A percentile compares a stretch with the other conserved stretches of the same genome.
These are phyloP conservation scores for Drosophila hawaiiensis DNA, from an alignment of 2,888 invertebrate species.

Conservation along the genomic window DNA sequence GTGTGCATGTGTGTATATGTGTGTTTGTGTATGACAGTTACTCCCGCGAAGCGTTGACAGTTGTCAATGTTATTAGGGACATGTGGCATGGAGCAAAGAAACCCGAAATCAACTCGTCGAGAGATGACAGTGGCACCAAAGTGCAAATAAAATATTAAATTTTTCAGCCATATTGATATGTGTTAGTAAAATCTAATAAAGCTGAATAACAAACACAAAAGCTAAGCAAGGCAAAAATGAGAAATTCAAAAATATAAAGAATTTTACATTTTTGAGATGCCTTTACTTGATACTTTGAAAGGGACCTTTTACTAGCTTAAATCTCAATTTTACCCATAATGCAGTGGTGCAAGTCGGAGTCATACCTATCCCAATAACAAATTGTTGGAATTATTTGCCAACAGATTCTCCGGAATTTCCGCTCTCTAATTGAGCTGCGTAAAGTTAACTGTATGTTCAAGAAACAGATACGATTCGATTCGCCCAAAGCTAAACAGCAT, in stretches of 20 bases:
- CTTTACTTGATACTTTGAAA: no score
- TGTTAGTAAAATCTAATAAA: background rate
- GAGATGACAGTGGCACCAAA: conserved; percentile 14
- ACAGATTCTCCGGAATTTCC: conserved; percentile 8
- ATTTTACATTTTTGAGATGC: background rate
- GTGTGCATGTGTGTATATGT: conserved; percentile 12
- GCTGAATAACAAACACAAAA: background rate
- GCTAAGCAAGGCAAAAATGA: background rate
- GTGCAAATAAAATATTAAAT: background rate
- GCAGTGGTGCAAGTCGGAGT: conserved; percentile 17
- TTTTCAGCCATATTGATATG: background rate
- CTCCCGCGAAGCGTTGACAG: conserved; percentile 66
- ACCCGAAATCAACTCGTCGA: conserved; percentile 3
- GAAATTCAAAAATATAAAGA: background rate
- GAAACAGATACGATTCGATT: conserved; percentile 20
- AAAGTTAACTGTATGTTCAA: conserved; percentile 13
- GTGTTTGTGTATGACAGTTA: conserved; percentile 59
- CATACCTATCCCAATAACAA: conserved; percentile 18
- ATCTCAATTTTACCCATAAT: background rate
- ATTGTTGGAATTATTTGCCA: conserved; percentile 29
- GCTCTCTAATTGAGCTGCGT: conserved; percentile 46
- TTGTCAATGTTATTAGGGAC: conserved; percentile 74
- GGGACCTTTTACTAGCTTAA: background rate
- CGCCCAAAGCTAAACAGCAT: conserved; percentile 55
- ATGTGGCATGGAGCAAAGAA: conserved; percentile 25